These are phyloP conservation scores for Lysandra coridon DNA, from an alignment of 2,888 invertebrate species.

Conservation along the genomic window DNA sequence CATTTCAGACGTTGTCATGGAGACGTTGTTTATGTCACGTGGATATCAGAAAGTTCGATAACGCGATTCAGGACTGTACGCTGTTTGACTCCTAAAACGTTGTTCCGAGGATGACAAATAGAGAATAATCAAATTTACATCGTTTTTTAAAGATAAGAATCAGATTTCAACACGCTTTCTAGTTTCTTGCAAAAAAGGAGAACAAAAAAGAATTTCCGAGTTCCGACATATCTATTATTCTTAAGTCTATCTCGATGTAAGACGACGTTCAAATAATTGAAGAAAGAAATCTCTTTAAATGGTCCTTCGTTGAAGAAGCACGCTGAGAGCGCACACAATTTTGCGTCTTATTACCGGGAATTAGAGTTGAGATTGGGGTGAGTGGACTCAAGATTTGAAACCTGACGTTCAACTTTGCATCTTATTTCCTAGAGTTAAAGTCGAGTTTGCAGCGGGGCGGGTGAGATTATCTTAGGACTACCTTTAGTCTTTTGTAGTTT, in stretches of 20 bases:
- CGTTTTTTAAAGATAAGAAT: background rate
- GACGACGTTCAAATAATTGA: constrained; percentile 6
- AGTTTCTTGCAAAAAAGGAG: background rate
- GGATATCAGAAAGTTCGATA: no score
- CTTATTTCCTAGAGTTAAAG: background rate
- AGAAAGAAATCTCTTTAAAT: constrained; percentile 8
- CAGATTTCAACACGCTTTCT: background rate
- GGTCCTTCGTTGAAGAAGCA: background rate
- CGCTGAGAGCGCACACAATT: background rate
- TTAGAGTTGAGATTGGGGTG: background rate
- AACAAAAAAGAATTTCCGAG: background rate
- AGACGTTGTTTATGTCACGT: no score
- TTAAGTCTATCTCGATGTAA: background rate
- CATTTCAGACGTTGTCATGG: no score
- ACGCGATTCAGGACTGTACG: no score
- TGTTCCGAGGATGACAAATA: no score
- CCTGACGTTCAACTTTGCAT: background rate
- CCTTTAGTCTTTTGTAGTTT: constrained; percentile 2
- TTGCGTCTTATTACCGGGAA: background rate
- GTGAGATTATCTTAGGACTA: constrained; percentile 1
- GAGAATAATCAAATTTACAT: no score
- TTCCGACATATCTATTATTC: background rate
- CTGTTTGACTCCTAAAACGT: no score
- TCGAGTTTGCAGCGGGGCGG: background rate
- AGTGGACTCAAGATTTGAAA: background rate